Evolutionary conservation across 2,797 vertebrate genomes (phyloP).

Genomic region (Acanthurus lineatus): DNA sequence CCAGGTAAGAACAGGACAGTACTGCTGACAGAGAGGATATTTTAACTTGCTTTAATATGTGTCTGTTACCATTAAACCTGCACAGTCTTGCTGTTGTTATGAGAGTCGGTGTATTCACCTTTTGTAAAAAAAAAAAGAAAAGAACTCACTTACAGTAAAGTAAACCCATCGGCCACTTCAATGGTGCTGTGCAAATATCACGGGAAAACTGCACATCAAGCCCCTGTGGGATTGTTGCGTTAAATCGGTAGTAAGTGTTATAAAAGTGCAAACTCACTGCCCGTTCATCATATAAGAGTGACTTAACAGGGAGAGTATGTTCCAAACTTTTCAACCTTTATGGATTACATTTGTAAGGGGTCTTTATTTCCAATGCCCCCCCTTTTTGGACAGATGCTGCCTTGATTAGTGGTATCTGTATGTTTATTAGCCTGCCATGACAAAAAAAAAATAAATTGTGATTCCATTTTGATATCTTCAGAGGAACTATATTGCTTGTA

Average conservation of each 20-base stretch:
- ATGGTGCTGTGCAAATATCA: slow-evolving; percentile 32
- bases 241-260: background rate
- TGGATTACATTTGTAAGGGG: background rate
- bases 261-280: slow-evolving; percentile 27
- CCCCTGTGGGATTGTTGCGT: slow-evolving; percentile 12
- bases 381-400: background rate
- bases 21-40: background rate
- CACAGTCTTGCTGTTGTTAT: background rate
- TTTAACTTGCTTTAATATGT: background rate
- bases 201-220: slow-evolving; percentile 24
- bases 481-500: background rate
- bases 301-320: background rate
- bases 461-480: too few relatives aligned
- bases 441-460: background rate
- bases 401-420: background rate
- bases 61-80: background rate
- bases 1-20: slow-evolving; percentile 88
- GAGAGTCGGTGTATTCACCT: background rate
- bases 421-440: background rate
- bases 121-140: background rate
- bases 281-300: background rate
- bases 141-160: background rate
- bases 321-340: slow-evolving; percentile 13
- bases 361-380: background rate
- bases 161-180: background rate